Percentiles rank a stretch among this genome's conserved stretches.
Conservation (phyloP, 2,888 invertebrate genomes). For the Archips xylosteana region DNA sequence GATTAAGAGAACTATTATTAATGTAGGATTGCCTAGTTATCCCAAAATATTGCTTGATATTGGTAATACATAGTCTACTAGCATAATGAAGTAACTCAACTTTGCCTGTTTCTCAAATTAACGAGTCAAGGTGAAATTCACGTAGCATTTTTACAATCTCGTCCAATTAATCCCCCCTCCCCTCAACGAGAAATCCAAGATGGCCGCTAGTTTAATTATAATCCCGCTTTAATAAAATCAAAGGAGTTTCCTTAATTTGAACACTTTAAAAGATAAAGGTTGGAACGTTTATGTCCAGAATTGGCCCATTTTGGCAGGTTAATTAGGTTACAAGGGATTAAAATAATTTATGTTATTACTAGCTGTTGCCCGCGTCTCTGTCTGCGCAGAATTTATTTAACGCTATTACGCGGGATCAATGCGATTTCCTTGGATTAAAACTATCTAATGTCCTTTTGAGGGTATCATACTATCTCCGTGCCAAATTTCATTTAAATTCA, state of each 20-base stretch:
- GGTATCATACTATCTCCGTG: no score
- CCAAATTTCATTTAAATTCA: no score
- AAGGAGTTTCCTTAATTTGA: constrained; percentile 32
- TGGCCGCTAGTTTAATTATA: constrained; percentile 36
- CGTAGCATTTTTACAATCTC: constrained; percentile 21
- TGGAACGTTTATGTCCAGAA: constrained; percentile 21
- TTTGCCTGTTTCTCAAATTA: constrained; percentile 4
- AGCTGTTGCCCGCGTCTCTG: no score
- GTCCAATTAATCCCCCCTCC: constrained; percentile 18
- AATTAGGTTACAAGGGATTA: constrained; percentile 15
- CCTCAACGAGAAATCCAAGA: constrained; percentile 19
- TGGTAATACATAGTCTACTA: no score
- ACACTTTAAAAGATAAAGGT: constrained; percentile 29
- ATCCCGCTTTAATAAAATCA: constrained; percentile 40
- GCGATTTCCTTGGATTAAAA: no score
- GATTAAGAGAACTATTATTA: no score
- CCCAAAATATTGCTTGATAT: no score
- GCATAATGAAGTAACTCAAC: background rate
- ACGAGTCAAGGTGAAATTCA: constrained; percentile 16
- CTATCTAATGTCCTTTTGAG: no score
- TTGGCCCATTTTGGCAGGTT: constrained; percentile 17
- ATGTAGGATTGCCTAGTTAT: no score
- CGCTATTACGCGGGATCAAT: no score
- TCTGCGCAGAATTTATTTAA: no score
- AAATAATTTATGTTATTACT: no score